Base-by-base conservation (phyloP, 2,888 invertebrate genomes). In the Linnaemya tessellans region DNA sequence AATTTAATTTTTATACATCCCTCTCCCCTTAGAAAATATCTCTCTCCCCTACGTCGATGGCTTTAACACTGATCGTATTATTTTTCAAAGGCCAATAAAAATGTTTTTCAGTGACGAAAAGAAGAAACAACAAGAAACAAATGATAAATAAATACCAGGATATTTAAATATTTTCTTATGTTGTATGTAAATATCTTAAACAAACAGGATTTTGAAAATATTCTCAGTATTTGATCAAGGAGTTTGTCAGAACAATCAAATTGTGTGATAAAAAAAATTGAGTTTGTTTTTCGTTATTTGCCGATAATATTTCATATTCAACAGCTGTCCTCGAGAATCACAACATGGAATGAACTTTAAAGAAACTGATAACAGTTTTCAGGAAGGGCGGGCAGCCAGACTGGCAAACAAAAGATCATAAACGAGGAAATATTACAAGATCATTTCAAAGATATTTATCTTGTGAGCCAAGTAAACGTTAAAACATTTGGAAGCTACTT, bases 271-370 rank as follows among this genome's bases (percentile, higher is more conserved):
- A 38, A 41, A 30, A 43, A n/a, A 2, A 71, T 11, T 18, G 25
- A 68, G 15, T 30, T 5, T 25, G 9, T 49, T n/a, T 62, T 30
- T 74, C 1, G 62, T 62, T 73, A 62, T 73, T 74, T 62, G n/a
- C 62, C 64, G 74, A 62, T 74, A 64, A 64, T 62, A 62, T 49
- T 74, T 74, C 73, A 73, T 46, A 62, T 49, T 22, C 60, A 60
- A 60, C 73, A 73, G 73, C 49, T 62, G 62, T 74, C 62, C 62
- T 38, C 41, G 38, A 25, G 58, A 5, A n/a, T n/a, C 30, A 3
- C 30, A 30, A 30, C 30, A 30, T 5, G 30, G 5, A 73, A 49
- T 60, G 49, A 73, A 18, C 5, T 35, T 62, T 60, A 18, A 43
- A 41, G n/a, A 35, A 51, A 41, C 49, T n/a, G 73, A 74, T 60